These are phyloP conservation scores for Dasypus novemcinctus DNA, from an alignment of 2,113 vertebrate genomes.

Conservation along the genomic window DNA sequence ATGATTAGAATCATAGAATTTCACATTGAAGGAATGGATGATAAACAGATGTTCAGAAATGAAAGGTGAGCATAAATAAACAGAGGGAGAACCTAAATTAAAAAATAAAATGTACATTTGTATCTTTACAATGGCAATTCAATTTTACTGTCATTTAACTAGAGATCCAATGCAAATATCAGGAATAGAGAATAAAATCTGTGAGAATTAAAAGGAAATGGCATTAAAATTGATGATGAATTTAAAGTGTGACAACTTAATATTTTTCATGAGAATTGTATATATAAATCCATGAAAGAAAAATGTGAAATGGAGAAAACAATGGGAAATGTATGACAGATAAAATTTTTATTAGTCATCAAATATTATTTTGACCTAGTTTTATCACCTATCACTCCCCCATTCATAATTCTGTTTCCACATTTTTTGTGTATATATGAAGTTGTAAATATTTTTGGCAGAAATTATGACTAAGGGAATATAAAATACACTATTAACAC, in stretches of 20 bases:
- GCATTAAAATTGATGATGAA: background rate
- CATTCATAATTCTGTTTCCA: constrained; percentile 8
- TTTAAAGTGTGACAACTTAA: background rate
- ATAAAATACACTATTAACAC: background rate
- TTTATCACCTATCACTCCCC: background rate
- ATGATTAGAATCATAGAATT: background rate
- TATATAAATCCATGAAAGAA: background rate
- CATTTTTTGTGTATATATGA: background rate
- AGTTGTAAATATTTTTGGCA: background rate
- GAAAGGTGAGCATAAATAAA: background rate
- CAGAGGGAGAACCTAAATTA: background rate
- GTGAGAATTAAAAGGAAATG: constrained; percentile 14
- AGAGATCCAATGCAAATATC: background rate
- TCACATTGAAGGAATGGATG: background rate
- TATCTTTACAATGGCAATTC: background rate
- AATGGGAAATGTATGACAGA: background rate
- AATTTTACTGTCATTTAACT: background rate
- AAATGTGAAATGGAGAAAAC: background rate
- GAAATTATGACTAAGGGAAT: constrained; percentile 15
- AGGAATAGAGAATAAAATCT: background rate
- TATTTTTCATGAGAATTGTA: constrained; percentile 7
- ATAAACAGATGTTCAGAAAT: background rate
- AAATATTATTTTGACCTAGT: background rate
- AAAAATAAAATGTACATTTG: constrained; percentile 20
- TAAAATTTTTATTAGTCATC: background rate